phyloP scores from a whole-genome alignment of 2,797 vertebrate genomes.

The Gallinago solitaria region DNA sequence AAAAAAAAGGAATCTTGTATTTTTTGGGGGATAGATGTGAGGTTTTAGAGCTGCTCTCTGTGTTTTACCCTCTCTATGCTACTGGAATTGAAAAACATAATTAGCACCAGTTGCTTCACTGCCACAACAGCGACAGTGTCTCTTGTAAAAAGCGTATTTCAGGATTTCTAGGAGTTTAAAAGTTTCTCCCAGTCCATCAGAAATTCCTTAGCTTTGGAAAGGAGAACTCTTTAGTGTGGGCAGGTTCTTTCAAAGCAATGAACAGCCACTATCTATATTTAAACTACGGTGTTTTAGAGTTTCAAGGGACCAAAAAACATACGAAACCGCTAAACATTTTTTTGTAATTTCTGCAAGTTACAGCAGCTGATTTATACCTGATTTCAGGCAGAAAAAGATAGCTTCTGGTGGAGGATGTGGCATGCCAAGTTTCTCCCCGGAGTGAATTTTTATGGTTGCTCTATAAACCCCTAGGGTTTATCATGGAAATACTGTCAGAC shows the following conservation, averaged over 20 bases:
- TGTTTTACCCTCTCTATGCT: neutral
- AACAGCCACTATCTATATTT: neutral
- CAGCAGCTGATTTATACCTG: conserved; percentile 35
- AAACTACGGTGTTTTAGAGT: neutral
- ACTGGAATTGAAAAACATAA: neutral
- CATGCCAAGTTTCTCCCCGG: conserved; percentile 4
- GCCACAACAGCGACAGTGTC: neutral
- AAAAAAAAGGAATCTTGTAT: neutral
- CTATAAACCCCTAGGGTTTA: conserved; percentile 43
- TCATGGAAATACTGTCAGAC: conserved; percentile 38
- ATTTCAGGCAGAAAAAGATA: conserved; percentile 14
- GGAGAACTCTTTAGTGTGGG: neutral
- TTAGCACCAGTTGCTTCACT: neutral
- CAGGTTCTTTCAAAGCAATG: neutral
- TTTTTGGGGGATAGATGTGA: neutral
- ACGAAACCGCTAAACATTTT: neutral
- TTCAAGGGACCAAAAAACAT: neutral
- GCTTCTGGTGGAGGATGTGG: neutral
- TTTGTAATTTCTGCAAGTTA: neutral
- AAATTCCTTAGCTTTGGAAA: neutral
- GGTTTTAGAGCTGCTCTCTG: neutral
- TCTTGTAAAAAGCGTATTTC: neutral
- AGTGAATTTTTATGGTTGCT: conserved; percentile 53
- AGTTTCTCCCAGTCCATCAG: neutral
- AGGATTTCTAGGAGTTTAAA: neutral